Percentiles rank a stretch among this genome's conserved stretches.
Evolutionary conservation across 1,140 invertebrate species (phyloP).

Genomic region (Octopus bimaculoides): DNA sequence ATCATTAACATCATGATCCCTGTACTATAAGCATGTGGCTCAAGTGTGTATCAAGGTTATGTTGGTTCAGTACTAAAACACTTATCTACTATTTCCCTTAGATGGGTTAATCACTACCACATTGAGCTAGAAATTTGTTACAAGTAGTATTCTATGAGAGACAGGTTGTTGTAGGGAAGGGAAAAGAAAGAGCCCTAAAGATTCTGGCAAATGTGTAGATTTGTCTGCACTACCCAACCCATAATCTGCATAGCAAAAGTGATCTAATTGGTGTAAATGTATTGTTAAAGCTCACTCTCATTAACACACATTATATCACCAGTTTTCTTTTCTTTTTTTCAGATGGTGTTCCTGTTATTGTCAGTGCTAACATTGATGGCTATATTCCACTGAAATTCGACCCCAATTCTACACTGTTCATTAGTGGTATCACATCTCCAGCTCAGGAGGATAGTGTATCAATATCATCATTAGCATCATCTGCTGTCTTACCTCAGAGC

Average conservation of each 20-base stretch:
- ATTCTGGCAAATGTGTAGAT: too few relatives aligned
- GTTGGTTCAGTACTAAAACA: neutral
- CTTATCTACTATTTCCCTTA: neutral
- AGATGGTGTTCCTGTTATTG: constrained; percentile 44
- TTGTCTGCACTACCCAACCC: neutral
- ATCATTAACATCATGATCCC: too few relatives aligned
- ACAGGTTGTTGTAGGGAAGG: too few relatives aligned
- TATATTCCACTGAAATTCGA: constrained; percentile 49
- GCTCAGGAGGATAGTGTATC: neutral
- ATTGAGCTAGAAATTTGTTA: neutral
- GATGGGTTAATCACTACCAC: neutral
- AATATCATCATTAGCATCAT: neutral
- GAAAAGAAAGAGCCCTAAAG: too few relatives aligned
- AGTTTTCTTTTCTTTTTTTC: constrained; percentile 13
- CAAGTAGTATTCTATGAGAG: too few relatives aligned
- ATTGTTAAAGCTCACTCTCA: neutral
- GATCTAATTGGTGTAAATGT: constrained; percentile 1
- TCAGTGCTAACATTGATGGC: constrained; percentile 48
- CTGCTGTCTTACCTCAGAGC: neutral
- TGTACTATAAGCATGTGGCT: too few relatives aligned
- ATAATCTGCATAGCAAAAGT: neutral
- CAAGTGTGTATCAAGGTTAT: too few relatives aligned
- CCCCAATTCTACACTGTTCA: constrained; percentile 32
- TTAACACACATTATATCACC: too few relatives aligned
- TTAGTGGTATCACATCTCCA: constrained; percentile 28